Conservation (phyloP, 2,888 invertebrate species). For the Apoda limacodes region DNA sequence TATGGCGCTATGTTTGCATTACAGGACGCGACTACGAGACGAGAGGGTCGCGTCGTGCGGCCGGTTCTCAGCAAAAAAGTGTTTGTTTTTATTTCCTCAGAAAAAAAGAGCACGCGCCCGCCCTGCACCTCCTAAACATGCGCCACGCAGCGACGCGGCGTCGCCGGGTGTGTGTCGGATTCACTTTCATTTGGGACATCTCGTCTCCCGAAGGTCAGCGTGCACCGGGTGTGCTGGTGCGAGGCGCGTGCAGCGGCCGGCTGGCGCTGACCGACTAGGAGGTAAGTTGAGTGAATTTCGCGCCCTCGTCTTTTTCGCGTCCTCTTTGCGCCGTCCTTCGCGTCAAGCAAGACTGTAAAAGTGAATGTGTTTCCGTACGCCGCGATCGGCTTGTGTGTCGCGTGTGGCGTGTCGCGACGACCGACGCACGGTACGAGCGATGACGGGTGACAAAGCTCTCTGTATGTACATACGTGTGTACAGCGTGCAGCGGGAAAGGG, state of each 20-base stretch:
- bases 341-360: constrained; percentile 42
- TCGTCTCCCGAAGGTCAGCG: constrained; percentile 66
- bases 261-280: constrained; percentile 52
- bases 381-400: constrained; percentile 23
- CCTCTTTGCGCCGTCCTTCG: constrained; percentile 54
- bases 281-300: constrained; percentile 55
- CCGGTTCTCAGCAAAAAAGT: constrained; percentile 59
- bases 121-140: constrained; percentile 70
- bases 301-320: constrained; percentile 53
- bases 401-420: not conserved
- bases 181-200: constrained; percentile 71
- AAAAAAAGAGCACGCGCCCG: constrained; percentile 65
- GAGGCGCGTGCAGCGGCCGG: constrained; percentile 41
- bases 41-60: constrained; percentile 27
- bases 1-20: not conserved
- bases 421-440: constrained; percentile 1
- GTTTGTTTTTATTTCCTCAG: constrained; percentile 69
- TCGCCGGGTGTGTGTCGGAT: constrained; percentile 63
- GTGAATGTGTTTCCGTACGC: constrained; percentile 38
- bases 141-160: constrained; percentile 70
- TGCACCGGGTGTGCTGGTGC: constrained; percentile 34
- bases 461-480: no score
- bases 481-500: constrained; percentile 33
- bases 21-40: constrained; percentile 3
- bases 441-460: constrained; percentile 10